phyloP scores from a whole-genome alignment of 1,140 invertebrate genomes.

The Tetramorium simillimum region DNA sequence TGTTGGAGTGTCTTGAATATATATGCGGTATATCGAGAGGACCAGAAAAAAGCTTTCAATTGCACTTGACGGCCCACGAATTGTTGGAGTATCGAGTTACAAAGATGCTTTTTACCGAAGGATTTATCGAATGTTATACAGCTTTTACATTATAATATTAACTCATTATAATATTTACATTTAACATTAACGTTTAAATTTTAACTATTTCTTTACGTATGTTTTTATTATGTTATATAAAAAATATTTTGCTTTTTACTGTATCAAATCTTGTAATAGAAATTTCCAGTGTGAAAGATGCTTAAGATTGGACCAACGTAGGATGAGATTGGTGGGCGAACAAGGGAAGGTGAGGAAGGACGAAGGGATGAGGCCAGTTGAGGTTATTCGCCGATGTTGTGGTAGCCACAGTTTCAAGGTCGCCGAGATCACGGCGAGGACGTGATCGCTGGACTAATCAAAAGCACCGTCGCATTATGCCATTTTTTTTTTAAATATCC shows the following conservation, averaged over 20 bases:
- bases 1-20: conserved; percentile 43
- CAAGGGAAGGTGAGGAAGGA: conserved; percentile 46
- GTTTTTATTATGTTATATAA: neutral
- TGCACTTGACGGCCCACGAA: conserved; percentile 39
- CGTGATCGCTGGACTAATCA: conserved; percentile 72
- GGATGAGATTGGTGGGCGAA: conserved; percentile 46
- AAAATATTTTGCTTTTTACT: neutral
- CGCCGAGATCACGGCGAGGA: conserved; percentile 79
- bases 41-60: conserved; percentile 44
- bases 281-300: conserved; percentile 43
- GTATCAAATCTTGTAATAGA: neutral
- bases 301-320: conserved; percentile 56
- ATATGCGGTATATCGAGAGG: conserved; percentile 20
- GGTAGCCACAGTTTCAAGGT: conserved; percentile 77
- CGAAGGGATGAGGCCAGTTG: conserved; percentile 65
- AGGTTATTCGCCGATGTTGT: conserved; percentile 77
- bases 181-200: neutral
- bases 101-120: conserved; percentile 34
- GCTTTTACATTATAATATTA: neutral
- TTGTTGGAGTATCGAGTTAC: conserved; percentile 28
- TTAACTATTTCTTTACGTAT: conserved; percentile 8
- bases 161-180: neutral
- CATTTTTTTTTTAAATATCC: conserved; percentile 69
- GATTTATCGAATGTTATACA: neutral
- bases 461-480: conserved; percentile 17